These are phyloP conservation scores for Seira ritae DNA, from an alignment of 2,888 invertebrate genomes.

Conservation along the genomic window DNA sequence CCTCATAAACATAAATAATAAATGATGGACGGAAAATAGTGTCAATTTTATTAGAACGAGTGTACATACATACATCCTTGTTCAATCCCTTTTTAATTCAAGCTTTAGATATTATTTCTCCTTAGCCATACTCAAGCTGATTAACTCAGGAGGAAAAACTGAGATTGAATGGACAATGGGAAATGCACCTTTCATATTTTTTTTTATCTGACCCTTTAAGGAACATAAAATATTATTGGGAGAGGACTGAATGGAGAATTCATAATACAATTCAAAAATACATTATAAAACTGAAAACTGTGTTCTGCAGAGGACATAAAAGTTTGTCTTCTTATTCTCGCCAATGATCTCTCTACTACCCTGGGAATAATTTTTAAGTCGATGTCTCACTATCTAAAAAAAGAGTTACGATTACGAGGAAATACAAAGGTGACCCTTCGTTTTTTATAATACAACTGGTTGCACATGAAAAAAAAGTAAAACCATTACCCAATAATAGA, in stretches of 20 bases:
- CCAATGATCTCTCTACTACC: not conserved
- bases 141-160: conserved; percentile 37
- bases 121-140: conserved; percentile 35
- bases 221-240: not conserved
- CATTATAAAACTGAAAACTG: not conserved
- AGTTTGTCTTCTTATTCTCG: not conserved
- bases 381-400: conserved; percentile 28
- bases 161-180: conserved; percentile 27
- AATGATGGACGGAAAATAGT: conserved; percentile 1
- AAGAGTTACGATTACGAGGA: conserved; percentile 4
- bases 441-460: conserved; percentile 16
- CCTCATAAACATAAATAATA: conserved; percentile 2
- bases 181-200: not conserved
- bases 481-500: conserved; percentile 41
- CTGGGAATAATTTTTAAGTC: conserved; percentile 34
- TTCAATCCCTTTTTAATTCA: too few relatives aligned
- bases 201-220: not conserved
- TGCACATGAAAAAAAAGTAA: conserved; percentile 18
- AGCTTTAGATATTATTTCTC: not conserved
- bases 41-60: conserved; percentile 14
- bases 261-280: conserved; percentile 32
- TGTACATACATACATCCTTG: not conserved
- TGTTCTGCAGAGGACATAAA: not conserved
- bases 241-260: not conserved
- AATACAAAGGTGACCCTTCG: not conserved